Evolutionary conservation across 2,113 vertebrate genomes (phyloP).

Genomic region (Ophiodon elongatus): DNA sequence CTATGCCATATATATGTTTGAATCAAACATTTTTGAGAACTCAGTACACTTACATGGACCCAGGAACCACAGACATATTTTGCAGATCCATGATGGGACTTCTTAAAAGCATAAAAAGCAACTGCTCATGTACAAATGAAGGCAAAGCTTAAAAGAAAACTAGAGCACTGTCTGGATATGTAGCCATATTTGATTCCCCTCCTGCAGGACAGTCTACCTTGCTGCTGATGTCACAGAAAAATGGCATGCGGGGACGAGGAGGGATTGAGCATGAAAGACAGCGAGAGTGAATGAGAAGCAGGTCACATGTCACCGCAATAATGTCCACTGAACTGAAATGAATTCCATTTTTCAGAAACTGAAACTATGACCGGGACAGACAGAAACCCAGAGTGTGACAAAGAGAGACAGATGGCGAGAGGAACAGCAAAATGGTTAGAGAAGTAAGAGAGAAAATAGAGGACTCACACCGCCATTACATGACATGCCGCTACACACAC

Average conservation of each 20-base stretch:
- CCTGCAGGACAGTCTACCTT: neutral
- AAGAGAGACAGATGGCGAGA: slow-evolving; percentile 40
- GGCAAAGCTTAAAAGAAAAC: neutral
- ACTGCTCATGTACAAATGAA: neutral
- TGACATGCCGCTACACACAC: slow-evolving; percentile 40
- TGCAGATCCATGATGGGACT: neutral
- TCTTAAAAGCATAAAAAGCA: neutral
- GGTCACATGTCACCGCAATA: slow-evolving; percentile 37
- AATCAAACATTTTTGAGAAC: neutral
- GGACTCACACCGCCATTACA: slow-evolving; percentile 19
- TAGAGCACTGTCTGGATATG: neutral
- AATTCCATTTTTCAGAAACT: slow-evolving; percentile 24
- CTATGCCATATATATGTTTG: no score
- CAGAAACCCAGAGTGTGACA: slow-evolving; percentile 29
- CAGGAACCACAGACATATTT: neutral
- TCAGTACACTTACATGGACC: neutral
- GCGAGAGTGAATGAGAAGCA: slow-evolving; percentile 32
- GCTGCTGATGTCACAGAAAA: slow-evolving; percentile 33
- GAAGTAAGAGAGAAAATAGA: slow-evolving; percentile 4
- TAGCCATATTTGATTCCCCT: neutral
- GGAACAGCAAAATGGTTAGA: neutral
- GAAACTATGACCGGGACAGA: neutral
- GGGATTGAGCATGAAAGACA: slow-evolving; percentile 21
- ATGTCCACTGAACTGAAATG: slow-evolving; percentile 21
- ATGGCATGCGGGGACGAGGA: neutral